These are phyloP conservation scores for Gymnothorax reevesii DNA, from an alignment of 2,797 vertebrate genomes.

Conservation along the genomic window DNA sequence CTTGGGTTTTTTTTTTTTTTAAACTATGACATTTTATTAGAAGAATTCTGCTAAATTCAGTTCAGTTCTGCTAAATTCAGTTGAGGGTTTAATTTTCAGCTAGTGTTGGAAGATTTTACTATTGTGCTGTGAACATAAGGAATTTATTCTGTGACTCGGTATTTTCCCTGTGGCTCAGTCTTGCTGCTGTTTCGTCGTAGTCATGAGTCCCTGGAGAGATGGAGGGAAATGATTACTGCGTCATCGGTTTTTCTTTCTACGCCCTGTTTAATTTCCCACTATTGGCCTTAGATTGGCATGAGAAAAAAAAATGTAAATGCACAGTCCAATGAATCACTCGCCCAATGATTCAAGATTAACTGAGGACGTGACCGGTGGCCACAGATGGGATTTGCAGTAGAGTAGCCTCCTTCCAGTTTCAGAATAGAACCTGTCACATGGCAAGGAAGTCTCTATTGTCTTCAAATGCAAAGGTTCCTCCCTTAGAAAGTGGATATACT, in stretches of 20 bases:
- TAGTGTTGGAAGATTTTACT: background rate
- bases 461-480: slow-evolving; percentile 3
- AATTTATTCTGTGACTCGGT: background rate
- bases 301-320: background rate
- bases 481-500: slow-evolving; percentile 12
- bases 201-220: background rate
- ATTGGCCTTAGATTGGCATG: background rate
- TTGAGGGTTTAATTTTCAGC: background rate
- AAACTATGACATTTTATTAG: background rate
- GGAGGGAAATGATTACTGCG: background rate
- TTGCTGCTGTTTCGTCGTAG: background rate
- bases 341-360: slow-evolving; percentile 6
- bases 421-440: background rate
- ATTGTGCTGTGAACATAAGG: background rate
- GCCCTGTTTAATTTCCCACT: background rate
- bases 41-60: background rate
- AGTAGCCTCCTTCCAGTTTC: background rate
- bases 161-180: background rate
- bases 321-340: background rate
- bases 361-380: slow-evolving; percentile 3
- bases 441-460: background rate
- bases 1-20: background rate
- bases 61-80: background rate
- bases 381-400: background rate
- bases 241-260: slow-evolving; percentile 4